These are phyloP conservation scores for Atopsyche davidsoni DNA, from an alignment of 1,140 invertebrate species.

Conservation along the genomic window DNA sequence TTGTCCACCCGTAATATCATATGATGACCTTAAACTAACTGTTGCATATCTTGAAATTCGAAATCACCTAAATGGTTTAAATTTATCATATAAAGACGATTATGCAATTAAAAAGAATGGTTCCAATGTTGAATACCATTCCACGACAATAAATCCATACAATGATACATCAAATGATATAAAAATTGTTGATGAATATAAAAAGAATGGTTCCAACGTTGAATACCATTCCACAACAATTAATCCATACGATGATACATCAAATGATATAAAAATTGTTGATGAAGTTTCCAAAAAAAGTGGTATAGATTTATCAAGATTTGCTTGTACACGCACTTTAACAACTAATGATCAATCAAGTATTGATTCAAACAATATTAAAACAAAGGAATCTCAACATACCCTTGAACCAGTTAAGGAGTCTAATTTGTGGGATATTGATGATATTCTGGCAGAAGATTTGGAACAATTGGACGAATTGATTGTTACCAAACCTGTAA, in stretches of 20 bases:
- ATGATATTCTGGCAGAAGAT: constrained; percentile 19
- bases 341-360: background rate
- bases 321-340: background rate
- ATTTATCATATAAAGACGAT: constrained; percentile 17
- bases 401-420: background rate
- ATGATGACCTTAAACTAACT: constrained; percentile 20
- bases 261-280: background rate
- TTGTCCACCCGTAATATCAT: constrained; percentile 16
- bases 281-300: background rate
- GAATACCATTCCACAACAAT: background rate
- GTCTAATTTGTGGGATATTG: constrained; percentile 9
- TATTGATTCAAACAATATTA: no score
- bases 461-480: constrained; percentile 14
- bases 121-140: constrained; percentile 6
- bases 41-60: constrained; percentile 21
- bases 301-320: background rate
- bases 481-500: background rate
- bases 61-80: constrained; percentile 17
- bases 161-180: background rate
- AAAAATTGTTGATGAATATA: background rate
- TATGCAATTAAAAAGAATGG: constrained; percentile 8
- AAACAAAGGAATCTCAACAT: background rate
- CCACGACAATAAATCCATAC: background rate
- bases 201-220: background rate
- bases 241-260: background rate